A percentile compares a stretch with the other conserved stretches of the same genome.
Conservation (phyloP, 1,140 invertebrate species). For the Trichomalopsis sarcophagae region DNA sequence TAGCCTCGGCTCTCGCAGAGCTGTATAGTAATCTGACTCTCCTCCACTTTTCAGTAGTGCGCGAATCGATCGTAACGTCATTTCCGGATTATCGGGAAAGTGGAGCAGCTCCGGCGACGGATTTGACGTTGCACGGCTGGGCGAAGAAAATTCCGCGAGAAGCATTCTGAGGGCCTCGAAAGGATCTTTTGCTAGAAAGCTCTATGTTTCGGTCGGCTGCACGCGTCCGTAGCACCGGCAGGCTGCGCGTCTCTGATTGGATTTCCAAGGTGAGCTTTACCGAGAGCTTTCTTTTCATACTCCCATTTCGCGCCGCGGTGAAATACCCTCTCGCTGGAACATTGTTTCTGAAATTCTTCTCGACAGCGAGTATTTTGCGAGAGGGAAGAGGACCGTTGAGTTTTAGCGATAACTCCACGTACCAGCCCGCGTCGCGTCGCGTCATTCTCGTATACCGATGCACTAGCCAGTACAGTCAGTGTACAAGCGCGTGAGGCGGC, state of each 20-base stretch:
- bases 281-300: background rate
- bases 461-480: background rate
- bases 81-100: constrained; percentile 26
- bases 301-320: background rate
- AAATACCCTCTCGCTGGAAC: too few species aligned
- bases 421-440: too few species aligned
- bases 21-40: background rate
- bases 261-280: constrained; percentile 11
- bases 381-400: too few species aligned
- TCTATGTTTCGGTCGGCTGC: constrained; percentile 12
- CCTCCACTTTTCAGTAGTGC: background rate
- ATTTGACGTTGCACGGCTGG: background rate
- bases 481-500: background rate
- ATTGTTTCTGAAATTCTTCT: too few species aligned
- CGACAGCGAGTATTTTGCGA: too few species aligned
- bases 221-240: background rate
- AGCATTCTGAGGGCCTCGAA: background rate
- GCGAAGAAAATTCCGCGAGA: background rate
- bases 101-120: background rate
- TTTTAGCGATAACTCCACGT: too few species aligned
- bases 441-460: too few species aligned
- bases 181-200: background rate
- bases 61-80: constrained; percentile 34
- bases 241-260: constrained; percentile 2
- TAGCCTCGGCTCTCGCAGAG: background rate